Evolutionary conservation across 2,888 invertebrate species (phyloP).

Genomic region (Scaptomyza parva): DNA sequence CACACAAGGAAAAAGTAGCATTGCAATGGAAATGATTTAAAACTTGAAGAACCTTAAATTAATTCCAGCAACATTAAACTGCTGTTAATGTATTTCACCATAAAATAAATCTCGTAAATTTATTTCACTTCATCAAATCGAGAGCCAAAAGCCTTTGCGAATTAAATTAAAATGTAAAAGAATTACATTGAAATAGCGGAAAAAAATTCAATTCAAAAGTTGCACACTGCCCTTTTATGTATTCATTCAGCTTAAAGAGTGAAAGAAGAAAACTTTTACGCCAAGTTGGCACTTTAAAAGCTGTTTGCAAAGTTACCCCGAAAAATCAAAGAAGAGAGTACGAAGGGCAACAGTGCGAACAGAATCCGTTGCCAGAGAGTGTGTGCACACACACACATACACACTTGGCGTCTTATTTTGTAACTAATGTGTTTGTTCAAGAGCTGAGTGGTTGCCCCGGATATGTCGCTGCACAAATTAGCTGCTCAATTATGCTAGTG

Average conservation of each 20-base stretch:
- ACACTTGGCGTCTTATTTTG: slow-evolving; percentile 70
- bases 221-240: slow-evolving; percentile 37
- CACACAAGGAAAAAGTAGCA: background rate
- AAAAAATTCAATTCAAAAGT: slow-evolving; percentile 56
- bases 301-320: slow-evolving; percentile 51
- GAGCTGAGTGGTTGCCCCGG: slow-evolving; percentile 49
- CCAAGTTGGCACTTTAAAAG: slow-evolving; percentile 78
- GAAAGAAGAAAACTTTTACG: slow-evolving; percentile 49
- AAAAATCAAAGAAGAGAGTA: background rate
- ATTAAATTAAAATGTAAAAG: slow-evolving; percentile 18
- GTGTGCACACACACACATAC: slow-evolving; percentile 48
- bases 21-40: background rate
- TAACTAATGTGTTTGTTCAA: slow-evolving; percentile 77
- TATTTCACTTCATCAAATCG: background rate
- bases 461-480: slow-evolving; percentile 65
- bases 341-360: slow-evolving; percentile 22
- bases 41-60: background rate
- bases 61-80: background rate
- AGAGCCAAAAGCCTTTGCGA: background rate
- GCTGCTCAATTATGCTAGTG: slow-evolving; percentile 74
- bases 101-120: background rate
- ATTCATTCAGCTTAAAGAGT: slow-evolving; percentile 32
- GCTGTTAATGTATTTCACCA: background rate
- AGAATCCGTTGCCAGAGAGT: slow-evolving; percentile 17
- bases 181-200: slow-evolving; percentile 56